phyloP scores from a whole-genome alignment of 2,797 vertebrate species.

The Austrolebias charrua region DNA sequence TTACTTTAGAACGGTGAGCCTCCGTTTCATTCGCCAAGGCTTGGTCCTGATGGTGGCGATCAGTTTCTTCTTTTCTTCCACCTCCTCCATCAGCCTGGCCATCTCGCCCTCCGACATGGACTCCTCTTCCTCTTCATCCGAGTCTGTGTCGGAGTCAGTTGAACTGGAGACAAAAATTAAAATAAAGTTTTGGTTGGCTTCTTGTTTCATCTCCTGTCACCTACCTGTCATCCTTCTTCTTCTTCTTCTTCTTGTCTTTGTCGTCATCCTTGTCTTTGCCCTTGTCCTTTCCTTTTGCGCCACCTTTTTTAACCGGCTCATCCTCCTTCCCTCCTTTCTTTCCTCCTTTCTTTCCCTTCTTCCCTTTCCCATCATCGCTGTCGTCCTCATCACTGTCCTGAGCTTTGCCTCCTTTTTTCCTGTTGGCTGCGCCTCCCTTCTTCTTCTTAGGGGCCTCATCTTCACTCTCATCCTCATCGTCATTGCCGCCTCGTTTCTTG shows the following conservation, averaged over 20 bases:
- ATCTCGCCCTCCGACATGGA: conserved; percentile 92
- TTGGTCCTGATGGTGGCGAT: conserved; percentile 91
- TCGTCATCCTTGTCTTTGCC: conserved; percentile 56
- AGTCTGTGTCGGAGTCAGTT: conserved; percentile 65
- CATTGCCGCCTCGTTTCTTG: conserved; percentile 55
- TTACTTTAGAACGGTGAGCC: conserved; percentile 87
- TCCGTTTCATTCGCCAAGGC: conserved; percentile 93
- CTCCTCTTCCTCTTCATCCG: conserved; percentile 76
- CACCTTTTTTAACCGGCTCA: conserved; percentile 72
- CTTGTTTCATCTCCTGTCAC: not conserved
- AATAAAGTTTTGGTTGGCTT: no score
- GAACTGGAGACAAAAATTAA: conserved; percentile 45
- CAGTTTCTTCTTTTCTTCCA: conserved; percentile 96
- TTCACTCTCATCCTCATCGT: conserved; percentile 67
- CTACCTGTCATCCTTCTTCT: conserved; percentile 64
- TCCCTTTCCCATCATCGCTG: conserved; percentile 62
- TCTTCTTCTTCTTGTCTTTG: conserved; percentile 62
- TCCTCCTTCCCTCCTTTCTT: conserved; percentile 65
- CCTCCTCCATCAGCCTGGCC: conserved; percentile 86
- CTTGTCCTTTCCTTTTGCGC: conserved; percentile 70
- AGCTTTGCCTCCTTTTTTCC: conserved; percentile 64
- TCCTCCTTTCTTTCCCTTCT: conserved; percentile 60
- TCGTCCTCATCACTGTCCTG: conserved; percentile 66
- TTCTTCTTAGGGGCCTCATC: conserved; percentile 65
- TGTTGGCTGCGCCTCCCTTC: conserved; percentile 57